Evolutionary conservation across 2,113 vertebrate species (phyloP).

Genomic region (Chascanopsetta lugubris): DNA sequence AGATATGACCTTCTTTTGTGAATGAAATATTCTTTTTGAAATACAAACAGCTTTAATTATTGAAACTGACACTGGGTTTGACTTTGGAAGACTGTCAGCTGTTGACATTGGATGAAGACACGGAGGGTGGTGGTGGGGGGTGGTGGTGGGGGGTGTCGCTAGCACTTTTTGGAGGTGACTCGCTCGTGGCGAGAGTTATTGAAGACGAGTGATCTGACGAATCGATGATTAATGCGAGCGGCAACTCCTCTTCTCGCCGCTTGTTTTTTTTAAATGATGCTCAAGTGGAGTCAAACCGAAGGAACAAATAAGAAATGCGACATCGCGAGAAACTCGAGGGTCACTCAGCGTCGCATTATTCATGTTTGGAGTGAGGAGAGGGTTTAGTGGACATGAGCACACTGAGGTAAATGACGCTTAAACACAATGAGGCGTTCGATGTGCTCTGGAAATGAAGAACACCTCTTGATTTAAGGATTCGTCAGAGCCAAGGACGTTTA

Average conservation of each 20-base stretch:
- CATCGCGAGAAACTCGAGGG: slow-evolving; percentile 44
- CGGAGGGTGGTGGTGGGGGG: slow-evolving; percentile 11
- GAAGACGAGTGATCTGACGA: slow-evolving; percentile 63
- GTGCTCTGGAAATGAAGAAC: slow-evolving; percentile 2
- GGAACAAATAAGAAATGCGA: slow-evolving; percentile 45
- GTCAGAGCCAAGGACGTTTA: slow-evolving; percentile 6
- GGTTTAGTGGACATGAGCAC: slow-evolving; percentile 14
- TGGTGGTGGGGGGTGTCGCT: slow-evolving; percentile 38
- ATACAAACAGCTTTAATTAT: slow-evolving; percentile 76
- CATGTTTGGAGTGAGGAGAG: not conserved
- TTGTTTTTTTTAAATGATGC: slow-evolving; percentile 37
- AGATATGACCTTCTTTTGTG: slow-evolving; percentile 47
- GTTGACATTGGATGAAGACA: slow-evolving; percentile 59
- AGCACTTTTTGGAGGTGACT: slow-evolving; percentile 63
- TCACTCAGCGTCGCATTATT: slow-evolving; percentile 29
- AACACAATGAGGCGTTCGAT: slow-evolving; percentile 15
- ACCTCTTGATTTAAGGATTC: slow-evolving; percentile 4
- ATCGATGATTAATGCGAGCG: slow-evolving; percentile 47
- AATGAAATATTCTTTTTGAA: slow-evolving; percentile 81
- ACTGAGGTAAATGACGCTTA: slow-evolving; percentile 15
- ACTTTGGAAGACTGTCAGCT: slow-evolving; percentile 57
- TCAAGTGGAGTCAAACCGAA: slow-evolving; percentile 57
- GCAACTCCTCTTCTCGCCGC: slow-evolving; percentile 11
- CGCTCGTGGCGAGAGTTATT: slow-evolving; percentile 35
- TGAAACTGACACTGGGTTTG: slow-evolving; percentile 59